These are phyloP conservation scores for Florisuga fusca DNA, from an alignment of 2,797 vertebrate genomes.

Conservation along the genomic window DNA sequence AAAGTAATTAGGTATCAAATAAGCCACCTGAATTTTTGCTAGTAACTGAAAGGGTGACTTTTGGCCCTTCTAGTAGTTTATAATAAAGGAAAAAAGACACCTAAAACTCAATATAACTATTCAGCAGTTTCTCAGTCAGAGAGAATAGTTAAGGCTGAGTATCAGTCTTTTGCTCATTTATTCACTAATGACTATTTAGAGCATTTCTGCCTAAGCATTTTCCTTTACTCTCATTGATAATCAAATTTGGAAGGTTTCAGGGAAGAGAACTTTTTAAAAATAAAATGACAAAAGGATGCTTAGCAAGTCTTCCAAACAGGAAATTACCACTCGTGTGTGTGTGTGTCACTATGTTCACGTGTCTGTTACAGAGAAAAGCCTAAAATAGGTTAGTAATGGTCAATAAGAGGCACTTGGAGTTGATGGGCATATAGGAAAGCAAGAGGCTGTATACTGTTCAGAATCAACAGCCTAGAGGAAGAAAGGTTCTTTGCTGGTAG, in stretches of 20 bases:
- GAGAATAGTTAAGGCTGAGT: neutral
- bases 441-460: constrained; percentile 32
- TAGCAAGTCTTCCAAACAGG: neutral
- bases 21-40: constrained; percentile 33
- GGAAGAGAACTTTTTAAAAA: neutral
- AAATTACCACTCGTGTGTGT: neutral
- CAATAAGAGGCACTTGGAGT: neutral
- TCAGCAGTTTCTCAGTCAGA: constrained; percentile 17
- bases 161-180: neutral
- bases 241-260: constrained; percentile 1
- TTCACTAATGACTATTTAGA: neutral
- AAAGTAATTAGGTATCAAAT: constrained; percentile 54
- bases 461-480: constrained; percentile 19
- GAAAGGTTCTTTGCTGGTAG: constrained; percentile 50
- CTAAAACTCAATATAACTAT: constrained; percentile 9
- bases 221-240: neutral
- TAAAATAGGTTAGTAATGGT: constrained; percentile 22
- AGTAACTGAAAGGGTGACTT: constrained; percentile 32
- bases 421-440: constrained; percentile 52
- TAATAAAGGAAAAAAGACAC: constrained; percentile 7
- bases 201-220: neutral
- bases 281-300: neutral
- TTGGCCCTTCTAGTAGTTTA: neutral
- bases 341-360: neutral
- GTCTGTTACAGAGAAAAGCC: neutral